Conservation (phyloP, 2,888 invertebrate species). For the Papilio demoleus region DNA sequence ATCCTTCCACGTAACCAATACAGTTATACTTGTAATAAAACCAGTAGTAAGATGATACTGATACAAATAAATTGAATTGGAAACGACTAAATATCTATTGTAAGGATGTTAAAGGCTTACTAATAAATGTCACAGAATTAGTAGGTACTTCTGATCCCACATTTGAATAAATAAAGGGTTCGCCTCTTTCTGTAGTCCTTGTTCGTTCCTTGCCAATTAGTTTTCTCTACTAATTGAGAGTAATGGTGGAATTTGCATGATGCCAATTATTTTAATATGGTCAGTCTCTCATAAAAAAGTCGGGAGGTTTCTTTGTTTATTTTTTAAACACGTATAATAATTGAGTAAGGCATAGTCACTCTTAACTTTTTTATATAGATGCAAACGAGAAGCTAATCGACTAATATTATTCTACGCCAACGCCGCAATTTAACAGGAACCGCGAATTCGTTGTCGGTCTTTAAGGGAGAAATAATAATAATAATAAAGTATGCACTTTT, state of each 20-base stretch:
- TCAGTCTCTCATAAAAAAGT: not conserved
- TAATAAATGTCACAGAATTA: not conserved
- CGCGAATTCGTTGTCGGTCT: too few species aligned
- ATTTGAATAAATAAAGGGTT: slow-evolving; percentile 18
- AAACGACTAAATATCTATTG: not conserved
- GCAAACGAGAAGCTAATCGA: too few species aligned
- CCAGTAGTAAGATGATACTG: not conserved
- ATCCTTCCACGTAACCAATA: too few species aligned
- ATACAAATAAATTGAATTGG: not conserved
- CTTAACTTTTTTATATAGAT: too few species aligned
- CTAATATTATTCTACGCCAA: too few species aligned
- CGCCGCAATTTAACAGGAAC: too few species aligned
- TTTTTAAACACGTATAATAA: too few species aligned
- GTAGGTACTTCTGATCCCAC: not conserved
- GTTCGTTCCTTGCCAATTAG: slow-evolving; percentile 16
- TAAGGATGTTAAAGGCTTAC: not conserved
- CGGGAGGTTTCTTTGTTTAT: slow-evolving; percentile 1
- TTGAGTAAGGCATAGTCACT: too few species aligned
- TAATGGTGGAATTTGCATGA: slow-evolving; percentile 14
- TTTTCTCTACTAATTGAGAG: slow-evolving; percentile 21
- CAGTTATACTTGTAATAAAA: too few species aligned
- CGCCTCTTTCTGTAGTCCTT: not conserved
- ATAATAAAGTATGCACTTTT: too few species aligned
- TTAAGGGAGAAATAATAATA: too few species aligned
- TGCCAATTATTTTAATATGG: slow-evolving; percentile 16